Evolutionary conservation across 2,888 invertebrate species (phyloP).

Genomic region (Boloria euphrosyne): DNA sequence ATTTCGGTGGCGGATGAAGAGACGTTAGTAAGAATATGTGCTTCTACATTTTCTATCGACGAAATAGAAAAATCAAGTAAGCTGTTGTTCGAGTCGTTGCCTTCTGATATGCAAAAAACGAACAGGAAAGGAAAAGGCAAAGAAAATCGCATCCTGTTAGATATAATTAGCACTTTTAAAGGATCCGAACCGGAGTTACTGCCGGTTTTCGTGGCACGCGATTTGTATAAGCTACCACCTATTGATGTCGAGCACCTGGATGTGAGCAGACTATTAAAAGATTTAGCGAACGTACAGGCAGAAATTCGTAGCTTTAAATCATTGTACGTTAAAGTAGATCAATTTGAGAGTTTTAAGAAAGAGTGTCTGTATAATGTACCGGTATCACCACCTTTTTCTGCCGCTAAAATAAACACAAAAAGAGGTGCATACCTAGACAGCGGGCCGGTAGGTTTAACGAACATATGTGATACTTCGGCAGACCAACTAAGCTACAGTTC

Average conservation of each 20-base stretch:
- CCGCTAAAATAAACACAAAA: constrained; percentile 17
- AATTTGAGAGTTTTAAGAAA: constrained; percentile 10
- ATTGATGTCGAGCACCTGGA: constrained; percentile 39
- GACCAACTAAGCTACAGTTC: neutral
- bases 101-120: constrained; percentile 29
- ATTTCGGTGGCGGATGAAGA: constrained; percentile 34
- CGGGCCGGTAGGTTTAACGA: constrained; percentile 3
- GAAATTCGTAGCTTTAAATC: constrained; percentile 24
- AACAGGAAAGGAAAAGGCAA: constrained; percentile 35
- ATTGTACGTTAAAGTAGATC: constrained; percentile 16
- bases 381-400: constrained; percentile 8
- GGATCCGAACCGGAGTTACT: constrained; percentile 34
- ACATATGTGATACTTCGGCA: neutral
- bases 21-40: constrained; percentile 34
- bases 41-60: constrained; percentile 30
- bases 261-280: constrained; percentile 29
- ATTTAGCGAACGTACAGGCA: constrained; percentile 9
- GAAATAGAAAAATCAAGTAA: constrained; percentile 31
- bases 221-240: constrained; percentile 38
- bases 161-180: constrained; percentile 39
- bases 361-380: neutral
- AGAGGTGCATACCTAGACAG: constrained; percentile 21
- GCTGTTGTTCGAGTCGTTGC: constrained; percentile 31
- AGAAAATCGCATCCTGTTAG: constrained; percentile 29
- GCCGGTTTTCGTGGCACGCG: constrained; percentile 38